These are phyloP conservation scores for Eulemur rubriventer DNA, from an alignment of 2,797 vertebrate genomes.

Conservation along the genomic window DNA sequence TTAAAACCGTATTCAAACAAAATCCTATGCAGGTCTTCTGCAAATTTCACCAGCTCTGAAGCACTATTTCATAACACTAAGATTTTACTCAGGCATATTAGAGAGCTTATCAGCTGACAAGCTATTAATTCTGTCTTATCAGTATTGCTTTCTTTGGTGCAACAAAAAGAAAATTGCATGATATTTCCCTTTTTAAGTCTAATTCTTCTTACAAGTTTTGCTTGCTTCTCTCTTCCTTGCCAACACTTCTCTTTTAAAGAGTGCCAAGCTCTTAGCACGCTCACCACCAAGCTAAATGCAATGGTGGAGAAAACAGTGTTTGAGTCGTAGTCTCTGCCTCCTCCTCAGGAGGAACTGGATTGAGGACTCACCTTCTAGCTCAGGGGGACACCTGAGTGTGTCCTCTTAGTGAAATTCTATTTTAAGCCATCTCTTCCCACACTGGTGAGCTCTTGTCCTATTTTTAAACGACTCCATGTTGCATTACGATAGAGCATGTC, in stretches of 20 bases:
- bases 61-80: background rate
- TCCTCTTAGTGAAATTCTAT: background rate
- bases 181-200: background rate
- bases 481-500: background rate
- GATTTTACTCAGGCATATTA: background rate
- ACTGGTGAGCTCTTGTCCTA: background rate
- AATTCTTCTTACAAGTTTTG: background rate
- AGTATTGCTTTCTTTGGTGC: background rate
- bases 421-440: background rate
- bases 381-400: background rate
- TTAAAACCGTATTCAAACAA: background rate
- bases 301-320: background rate
- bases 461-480: background rate
- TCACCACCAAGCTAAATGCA: background rate
- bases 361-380: background rate
- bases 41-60: background rate
- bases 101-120: background rate
- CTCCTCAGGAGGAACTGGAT: background rate
- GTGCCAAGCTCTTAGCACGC: background rate
- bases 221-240: background rate
- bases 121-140: background rate
- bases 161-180: background rate
- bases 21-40: background rate
- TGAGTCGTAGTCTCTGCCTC: background rate
- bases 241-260: slow-evolving; percentile 7